phyloP scores from a whole-genome alignment of 2,888 invertebrate genomes.

The Timandra comae region DNA sequence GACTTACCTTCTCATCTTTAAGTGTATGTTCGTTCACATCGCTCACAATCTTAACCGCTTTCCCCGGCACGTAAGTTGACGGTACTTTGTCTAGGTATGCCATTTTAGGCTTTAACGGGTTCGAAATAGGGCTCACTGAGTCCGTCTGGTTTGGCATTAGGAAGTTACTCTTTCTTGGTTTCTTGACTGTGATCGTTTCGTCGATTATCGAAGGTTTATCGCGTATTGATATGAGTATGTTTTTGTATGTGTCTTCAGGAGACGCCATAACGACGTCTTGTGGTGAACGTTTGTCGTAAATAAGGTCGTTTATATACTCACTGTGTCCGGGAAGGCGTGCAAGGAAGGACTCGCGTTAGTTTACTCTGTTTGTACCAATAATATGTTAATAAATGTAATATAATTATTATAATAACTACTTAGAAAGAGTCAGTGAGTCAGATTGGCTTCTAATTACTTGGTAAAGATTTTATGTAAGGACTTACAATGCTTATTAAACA shows the following conservation, averaged over 20 bases:
- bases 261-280: slow-evolving; percentile 72
- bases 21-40: slow-evolving; percentile 60
- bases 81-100: slow-evolving; percentile 62
- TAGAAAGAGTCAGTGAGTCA: too few relatives aligned
- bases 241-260: slow-evolving; percentile 65
- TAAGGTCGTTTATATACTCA: slow-evolving; percentile 66
- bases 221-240: slow-evolving; percentile 60
- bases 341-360: slow-evolving; percentile 25
- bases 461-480: too few relatives aligned
- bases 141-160: slow-evolving; percentile 55
- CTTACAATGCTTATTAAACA: too few relatives aligned
- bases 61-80: slow-evolving; percentile 78
- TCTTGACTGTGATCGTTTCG: slow-evolving; percentile 56
- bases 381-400: too few relatives aligned
- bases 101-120: slow-evolving; percentile 52
- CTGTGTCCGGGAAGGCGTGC: slow-evolving; percentile 52
- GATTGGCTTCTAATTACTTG: too few relatives aligned
- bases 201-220: slow-evolving; percentile 57
- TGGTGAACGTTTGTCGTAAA: slow-evolving; percentile 56
- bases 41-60: slow-evolving; percentile 84
- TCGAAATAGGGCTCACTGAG: slow-evolving; percentile 46
- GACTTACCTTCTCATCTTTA: slow-evolving; percentile 60
- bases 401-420: too few relatives aligned
- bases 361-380: too few relatives aligned
- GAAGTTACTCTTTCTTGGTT: slow-evolving; percentile 51